Percentiles rank a stretch among this genome's conserved stretches.
These are phyloP conservation scores for Malurus splendens DNA, from an alignment of 2,797 vertebrate species.

Conservation along the genomic window DNA sequence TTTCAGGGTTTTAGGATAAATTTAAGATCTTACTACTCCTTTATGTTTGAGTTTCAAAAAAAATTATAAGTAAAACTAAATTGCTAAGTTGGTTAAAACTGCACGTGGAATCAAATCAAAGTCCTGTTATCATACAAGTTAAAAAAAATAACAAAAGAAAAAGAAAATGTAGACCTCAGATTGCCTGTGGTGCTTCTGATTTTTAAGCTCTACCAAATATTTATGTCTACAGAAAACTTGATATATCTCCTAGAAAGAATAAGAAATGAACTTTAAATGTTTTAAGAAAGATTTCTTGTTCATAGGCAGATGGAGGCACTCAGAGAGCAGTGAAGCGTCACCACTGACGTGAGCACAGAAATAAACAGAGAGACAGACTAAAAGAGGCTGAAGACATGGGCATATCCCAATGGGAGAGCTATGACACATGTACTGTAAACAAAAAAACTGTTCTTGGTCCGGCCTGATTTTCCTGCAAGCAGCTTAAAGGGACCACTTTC, in stretches of 20 bases:
- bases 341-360: conserved; percentile 40
- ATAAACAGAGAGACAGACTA: conserved; percentile 13
- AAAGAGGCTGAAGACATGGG: not conserved
- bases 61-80: conserved; percentile 37
- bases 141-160: not conserved
- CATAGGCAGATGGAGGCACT: conserved; percentile 62
- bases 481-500: not conserved
- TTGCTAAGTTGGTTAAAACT: conserved; percentile 15
- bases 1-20: conserved; percentile 21
- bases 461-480: not conserved
- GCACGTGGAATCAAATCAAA: conserved; percentile 46
- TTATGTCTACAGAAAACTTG: conserved; percentile 41
- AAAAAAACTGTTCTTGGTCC: not conserved
- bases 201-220: conserved; percentile 50
- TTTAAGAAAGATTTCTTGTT: conserved; percentile 60
- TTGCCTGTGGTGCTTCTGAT: conserved; percentile 36
- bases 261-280: conserved; percentile 50
- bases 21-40: conserved; percentile 20
- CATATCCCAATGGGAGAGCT: not conserved
- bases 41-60: conserved; percentile 43
- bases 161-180: not conserved
- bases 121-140: conserved; percentile 25
- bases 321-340: conserved; percentile 21
- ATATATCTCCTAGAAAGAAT: conserved; percentile 52
- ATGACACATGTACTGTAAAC: not conserved